Conservation (phyloP, 2,888 invertebrate species). For the Rhamphomyia laevipes region DNA sequence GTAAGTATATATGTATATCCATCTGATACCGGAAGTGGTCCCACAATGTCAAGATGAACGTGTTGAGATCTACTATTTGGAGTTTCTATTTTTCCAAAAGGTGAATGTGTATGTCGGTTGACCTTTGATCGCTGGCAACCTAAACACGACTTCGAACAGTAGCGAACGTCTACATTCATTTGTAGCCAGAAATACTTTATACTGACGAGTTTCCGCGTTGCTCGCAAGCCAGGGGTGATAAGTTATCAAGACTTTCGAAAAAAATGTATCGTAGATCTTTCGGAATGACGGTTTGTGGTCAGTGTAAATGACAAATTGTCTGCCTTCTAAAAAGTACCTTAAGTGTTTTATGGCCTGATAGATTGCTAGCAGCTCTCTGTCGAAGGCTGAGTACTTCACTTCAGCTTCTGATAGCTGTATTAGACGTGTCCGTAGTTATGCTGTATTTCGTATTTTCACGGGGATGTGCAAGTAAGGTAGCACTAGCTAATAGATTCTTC, state of each 20-base stretch:
- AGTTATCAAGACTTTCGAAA: slow-evolving; percentile 23
- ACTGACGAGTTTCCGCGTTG: not conserved
- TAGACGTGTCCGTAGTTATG: slow-evolving; percentile 21
- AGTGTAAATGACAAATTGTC: slow-evolving; percentile 14
- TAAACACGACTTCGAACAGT: not conserved
- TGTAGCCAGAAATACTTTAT: too few species aligned
- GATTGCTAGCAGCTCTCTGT: slow-evolving; percentile 29
- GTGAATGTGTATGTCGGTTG: not conserved
- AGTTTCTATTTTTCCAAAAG: not conserved
- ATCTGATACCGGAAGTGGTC: not conserved
- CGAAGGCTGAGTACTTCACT: slow-evolving; percentile 28
- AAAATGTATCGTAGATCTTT: slow-evolving; percentile 24
- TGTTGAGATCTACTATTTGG: too few species aligned
- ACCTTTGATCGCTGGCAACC: not conserved
- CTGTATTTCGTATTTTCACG: not conserved
- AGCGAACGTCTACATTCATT: slow-evolving; percentile 2
- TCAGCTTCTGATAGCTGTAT: slow-evolving; percentile 29
- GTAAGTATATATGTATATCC: not conserved
- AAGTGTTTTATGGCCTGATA: slow-evolving; percentile 28
- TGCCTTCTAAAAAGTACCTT: slow-evolving; percentile 27
- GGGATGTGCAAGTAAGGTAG: not conserved
- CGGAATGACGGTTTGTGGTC: slow-evolving; percentile 21
- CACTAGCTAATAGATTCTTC: not conserved
- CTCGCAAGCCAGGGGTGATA: slow-evolving; percentile 1
- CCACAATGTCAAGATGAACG: not conserved